Conservation (phyloP, 2,888 invertebrate species). For the Elaeidobius kamerunicus region DNA sequence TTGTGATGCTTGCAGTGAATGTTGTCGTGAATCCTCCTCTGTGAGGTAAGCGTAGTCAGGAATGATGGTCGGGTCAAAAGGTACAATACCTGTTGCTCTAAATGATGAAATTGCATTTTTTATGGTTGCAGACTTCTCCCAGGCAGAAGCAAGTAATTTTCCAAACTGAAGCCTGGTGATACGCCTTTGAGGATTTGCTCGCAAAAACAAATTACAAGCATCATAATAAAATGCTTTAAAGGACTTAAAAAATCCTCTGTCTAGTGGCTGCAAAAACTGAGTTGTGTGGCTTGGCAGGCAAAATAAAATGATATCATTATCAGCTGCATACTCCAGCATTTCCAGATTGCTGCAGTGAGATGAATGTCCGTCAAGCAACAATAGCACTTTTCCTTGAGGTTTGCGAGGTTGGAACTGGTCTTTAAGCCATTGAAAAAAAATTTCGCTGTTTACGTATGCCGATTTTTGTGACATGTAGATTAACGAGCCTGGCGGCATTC, state of each 20-base stretch:
- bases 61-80: conserved; percentile 19
- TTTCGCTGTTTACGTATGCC: conserved; percentile 26
- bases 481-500: conserved; percentile 30
- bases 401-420: conserved; percentile 33
- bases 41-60: conserved; percentile 4
- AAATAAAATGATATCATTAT: conserved; percentile 18
- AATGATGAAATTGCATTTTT: conserved; percentile 22
- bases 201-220: conserved; percentile 26
- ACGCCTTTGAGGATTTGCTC: conserved; percentile 22
- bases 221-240: conserved; percentile 18
- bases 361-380: conserved; percentile 32
- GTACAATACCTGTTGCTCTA: conserved; percentile 27
- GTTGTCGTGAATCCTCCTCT: not conserved
- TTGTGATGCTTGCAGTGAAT: no score
- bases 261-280: conserved; percentile 31
- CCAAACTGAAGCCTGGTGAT: conserved; percentile 29
- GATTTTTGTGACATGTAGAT: conserved; percentile 33
- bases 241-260: conserved; percentile 16
- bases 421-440: conserved; percentile 34
- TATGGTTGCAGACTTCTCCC: conserved; percentile 25
- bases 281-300: conserved; percentile 30
- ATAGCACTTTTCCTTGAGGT: conserved; percentile 7
- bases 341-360: conserved; percentile 31
- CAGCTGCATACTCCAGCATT: conserved; percentile 30
- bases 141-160: conserved; percentile 16